Evolutionary conservation across 2,888 invertebrate species (phyloP), one percentile per base, ranked within the genome.

Genomic region (Drosophila vallismaia): DNA sequence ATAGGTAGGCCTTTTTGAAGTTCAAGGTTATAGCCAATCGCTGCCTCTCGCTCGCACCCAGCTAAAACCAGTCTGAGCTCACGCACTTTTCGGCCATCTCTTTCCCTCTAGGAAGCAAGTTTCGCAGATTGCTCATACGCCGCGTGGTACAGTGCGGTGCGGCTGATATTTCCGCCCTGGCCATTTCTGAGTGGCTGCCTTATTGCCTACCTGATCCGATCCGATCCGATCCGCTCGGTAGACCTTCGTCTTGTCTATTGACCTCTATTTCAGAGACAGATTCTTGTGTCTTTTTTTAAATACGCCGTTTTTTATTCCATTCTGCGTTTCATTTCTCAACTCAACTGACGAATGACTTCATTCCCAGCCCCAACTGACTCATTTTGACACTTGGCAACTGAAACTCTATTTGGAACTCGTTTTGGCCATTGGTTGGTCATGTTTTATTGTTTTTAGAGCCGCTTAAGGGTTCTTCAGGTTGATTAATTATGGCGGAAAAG

Each of bases 211-310:
- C 40, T 19, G 40, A 42, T 42, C 14, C 12, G 40, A 64, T 53
- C 64, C 44, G 40, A 42, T 42, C 14, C 12, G 40, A 64, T 53
- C 64, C 44, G 55, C 50, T 53, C 67, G 45, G 56, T 53, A 76
- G 86, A 79, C 91, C 91, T 91, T 91, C 86, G 66, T 64, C 75
- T 69, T 89, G 89, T 88, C 76, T 89, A 87, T 90, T 90, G 89
- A 89, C 89, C 90, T 88, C 79, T 86, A 76, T 79, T 78, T 74
- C 66, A 55, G 29, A 60, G 46, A 58, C 50, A 67, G 64, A 28
- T 60, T 48, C 38, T 45, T 31, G 46, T 42, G 56, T 57, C 49
- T 19, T 55, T 56, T 56, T 60, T 67, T 10, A 40, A 33, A 33
- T 55, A 31, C 29, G 44, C 33, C n/a, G 42, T 52, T 66, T 64